phyloP scores from a whole-genome alignment of 2,113 vertebrate species.

The Gymnocephalus cernua region DNA sequence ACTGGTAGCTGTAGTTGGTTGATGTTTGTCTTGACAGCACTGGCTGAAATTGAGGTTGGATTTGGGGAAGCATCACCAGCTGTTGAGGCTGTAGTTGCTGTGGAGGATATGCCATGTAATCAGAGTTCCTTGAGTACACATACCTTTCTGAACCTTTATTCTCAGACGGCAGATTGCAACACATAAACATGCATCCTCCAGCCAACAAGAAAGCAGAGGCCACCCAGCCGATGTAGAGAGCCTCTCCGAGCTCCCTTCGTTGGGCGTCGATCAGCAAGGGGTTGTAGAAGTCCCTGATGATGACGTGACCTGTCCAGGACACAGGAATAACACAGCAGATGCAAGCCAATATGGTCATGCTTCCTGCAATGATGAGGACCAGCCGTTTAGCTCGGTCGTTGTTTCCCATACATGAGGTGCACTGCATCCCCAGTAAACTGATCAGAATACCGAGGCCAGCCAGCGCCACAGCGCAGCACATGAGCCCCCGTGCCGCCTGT shows the following conservation, averaged over 20 bases:
- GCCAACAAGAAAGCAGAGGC: slow-evolving; percentile 78
- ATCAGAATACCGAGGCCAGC: slow-evolving; percentile 83
- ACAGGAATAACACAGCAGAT: slow-evolving; percentile 83
- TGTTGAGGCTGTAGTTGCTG: slow-evolving; percentile 67
- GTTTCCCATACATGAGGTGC: slow-evolving; percentile 81
- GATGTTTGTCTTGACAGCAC: slow-evolving; percentile 70
- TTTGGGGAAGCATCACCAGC: slow-evolving; percentile 64
- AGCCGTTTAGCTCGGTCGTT: slow-evolving; percentile 77
- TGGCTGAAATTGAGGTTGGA: slow-evolving; percentile 45
- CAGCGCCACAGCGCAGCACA: slow-evolving; percentile 86
- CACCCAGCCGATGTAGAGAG: slow-evolving; percentile 88
- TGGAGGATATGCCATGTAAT: slow-evolving; percentile 73
- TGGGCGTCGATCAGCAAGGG: slow-evolving; percentile 82
- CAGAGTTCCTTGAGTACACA: slow-evolving; percentile 65
- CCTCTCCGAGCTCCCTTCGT: slow-evolving; percentile 86
- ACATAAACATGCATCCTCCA: slow-evolving; percentile 83
- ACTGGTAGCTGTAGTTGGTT: slow-evolving; percentile 75
- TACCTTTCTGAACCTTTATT: slow-evolving; percentile 61
- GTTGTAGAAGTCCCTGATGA: slow-evolving; percentile 87
- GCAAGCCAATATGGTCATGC: slow-evolving; percentile 78
- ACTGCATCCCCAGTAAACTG: slow-evolving; percentile 86
- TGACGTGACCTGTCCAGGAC: slow-evolving; percentile 85
- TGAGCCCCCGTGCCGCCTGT: slow-evolving; percentile 89
- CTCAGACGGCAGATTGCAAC: slow-evolving; percentile 68
- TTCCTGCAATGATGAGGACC: slow-evolving; percentile 80